Evolutionary conservation across 2,113 vertebrate genomes (phyloP).

Genomic region (Odobenus rosmarus): DNA sequence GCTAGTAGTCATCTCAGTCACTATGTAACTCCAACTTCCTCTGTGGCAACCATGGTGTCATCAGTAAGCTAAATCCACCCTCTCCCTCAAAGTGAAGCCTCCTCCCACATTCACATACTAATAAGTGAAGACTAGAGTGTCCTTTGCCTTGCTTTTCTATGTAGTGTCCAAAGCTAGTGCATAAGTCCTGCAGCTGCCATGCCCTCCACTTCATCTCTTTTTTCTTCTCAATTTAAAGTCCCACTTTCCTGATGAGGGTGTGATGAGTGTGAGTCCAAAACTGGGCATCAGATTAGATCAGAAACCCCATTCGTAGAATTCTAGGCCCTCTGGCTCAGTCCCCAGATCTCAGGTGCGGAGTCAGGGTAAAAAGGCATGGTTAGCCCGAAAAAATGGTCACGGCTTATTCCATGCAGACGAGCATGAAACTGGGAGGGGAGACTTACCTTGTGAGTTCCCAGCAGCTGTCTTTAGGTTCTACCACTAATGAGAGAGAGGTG

Average conservation of each 20-base stretch:
- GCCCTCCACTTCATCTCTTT: neutral
- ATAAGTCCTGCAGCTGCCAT: neutral
- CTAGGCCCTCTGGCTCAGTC: neutral
- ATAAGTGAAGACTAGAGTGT: neutral
- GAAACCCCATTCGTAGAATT: neutral
- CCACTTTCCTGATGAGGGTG: neutral
- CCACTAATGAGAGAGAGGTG: neutral
- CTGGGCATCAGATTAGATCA: neutral
- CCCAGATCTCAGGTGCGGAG: neutral
- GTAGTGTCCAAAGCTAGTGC: neutral
- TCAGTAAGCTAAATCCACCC: neutral
- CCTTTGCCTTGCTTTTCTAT: neutral
- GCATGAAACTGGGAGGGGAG: neutral
- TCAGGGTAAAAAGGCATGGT: neutral
- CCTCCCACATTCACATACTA: neutral
- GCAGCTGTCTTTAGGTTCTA: neutral
- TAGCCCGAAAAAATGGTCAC: neutral
- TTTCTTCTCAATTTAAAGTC: conserved; percentile 5
- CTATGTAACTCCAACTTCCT: neutral
- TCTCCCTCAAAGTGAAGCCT: neutral
- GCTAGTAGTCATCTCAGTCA: neutral
- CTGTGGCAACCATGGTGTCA: too few relatives aligned
- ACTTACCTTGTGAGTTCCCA: neutral
- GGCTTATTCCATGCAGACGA: neutral
- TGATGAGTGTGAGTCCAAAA: neutral